Base-by-base conservation (phyloP, 2,797 vertebrate genomes). In the Diplodus puntazzo region DNA sequence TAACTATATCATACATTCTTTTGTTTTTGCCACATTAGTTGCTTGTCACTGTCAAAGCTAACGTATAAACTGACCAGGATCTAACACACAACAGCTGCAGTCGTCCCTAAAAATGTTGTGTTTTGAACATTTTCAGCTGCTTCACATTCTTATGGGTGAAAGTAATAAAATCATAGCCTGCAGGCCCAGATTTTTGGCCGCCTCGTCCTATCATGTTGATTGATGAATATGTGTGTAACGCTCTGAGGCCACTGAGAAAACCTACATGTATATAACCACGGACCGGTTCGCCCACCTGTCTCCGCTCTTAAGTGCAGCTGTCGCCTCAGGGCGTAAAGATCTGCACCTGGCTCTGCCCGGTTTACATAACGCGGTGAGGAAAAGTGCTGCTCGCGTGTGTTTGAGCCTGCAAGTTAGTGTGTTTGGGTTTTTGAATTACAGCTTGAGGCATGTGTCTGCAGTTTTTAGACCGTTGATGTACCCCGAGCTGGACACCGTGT, bases 261-360 rank as follows among this genome's bases (percentile, higher is more conserved):
- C 52, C 42, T 50, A 45, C 62, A 58, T 59, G 18, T 27, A 34
- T 52, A 14, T 59, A 17, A 48, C 45, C 23, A 45, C 6, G 60
- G 49, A 67, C 46, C 52, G 6, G 62, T 55, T 73, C 65, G 67
- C 7, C 77, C 81, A 79, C 87, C 75, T 74, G 79, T 82, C 76
- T 70, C 8, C 11, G 11, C 52, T 70, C 57, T 73, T 10, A 68
- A 69, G 71, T 71, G 78, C 90, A 91, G 81, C 90, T 92, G 87
- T 80, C 27, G 62, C 86, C 88, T 72, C 4, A 1, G 43, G 80
- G 70, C 34, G 20, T 49, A n/a, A 49, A 77, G 42, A 64, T 66
- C 71, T 3, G 69, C 89, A 90, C 90, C 86, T 90, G 89, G 84
- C 77, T 52, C 71, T 52, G 55, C 65, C 66, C 52, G 66, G 54